Conservation (phyloP, 2,888 invertebrate genomes). For the Thalpophila matura region DNA sequence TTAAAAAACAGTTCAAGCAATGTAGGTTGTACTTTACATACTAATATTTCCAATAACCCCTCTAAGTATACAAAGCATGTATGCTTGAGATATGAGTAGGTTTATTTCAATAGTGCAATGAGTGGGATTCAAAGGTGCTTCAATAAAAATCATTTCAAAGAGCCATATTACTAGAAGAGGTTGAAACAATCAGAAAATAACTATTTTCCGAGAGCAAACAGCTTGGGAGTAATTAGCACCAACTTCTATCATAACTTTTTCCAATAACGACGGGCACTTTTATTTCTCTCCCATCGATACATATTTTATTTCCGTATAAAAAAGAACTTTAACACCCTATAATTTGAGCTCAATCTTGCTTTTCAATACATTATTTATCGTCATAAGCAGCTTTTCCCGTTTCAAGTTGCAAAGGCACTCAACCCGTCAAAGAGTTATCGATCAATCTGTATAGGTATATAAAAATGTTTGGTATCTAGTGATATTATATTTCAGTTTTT, state of each 20-base stretch:
- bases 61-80: too few relatives aligned
- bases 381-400: constrained; percentile 14
- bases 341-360: constrained; percentile 11
- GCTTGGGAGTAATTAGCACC: constrained; percentile 2
- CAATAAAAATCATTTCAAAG: too few relatives aligned
- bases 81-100: too few relatives aligned
- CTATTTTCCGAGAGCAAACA: background rate
- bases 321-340: background rate
- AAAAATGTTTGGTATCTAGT: background rate
- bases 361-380: constrained; percentile 8
- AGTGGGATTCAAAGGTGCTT: too few relatives aligned
- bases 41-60: too few relatives aligned
- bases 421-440: constrained; percentile 22
- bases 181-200: background rate
- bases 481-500: background rate
- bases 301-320: background rate
- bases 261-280: background rate
- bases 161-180: too few relatives aligned
- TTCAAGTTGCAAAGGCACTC: constrained; percentile 29
- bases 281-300: background rate
- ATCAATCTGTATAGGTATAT: constrained; percentile 20
- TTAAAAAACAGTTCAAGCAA: too few relatives aligned
- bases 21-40: too few relatives aligned
- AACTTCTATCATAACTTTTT: background rate
- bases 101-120: too few relatives aligned